Evolutionary conservation across 92 coral and sea anemone genomes (phyloP), one percentile per base, ranked within the genome.

Genomic region (Zoanthus sansibaricus): DNA sequence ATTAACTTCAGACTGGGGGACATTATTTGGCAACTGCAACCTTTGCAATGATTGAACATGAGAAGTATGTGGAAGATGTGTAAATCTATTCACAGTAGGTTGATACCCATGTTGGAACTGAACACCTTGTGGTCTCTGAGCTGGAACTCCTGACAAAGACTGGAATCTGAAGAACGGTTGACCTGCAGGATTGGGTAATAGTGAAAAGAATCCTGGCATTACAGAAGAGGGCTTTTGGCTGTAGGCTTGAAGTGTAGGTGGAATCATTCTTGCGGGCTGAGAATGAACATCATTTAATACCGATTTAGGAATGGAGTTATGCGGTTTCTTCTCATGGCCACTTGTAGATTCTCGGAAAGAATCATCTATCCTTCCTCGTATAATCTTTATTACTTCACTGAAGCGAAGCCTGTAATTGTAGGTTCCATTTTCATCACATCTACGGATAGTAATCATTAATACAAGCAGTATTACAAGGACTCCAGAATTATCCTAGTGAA

Each of bases 371-470:
- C 67, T 68, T 86, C 75, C 79, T 87, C 84, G 84, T 18, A 86
- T 87, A 72, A 87, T 90, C 72, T 78, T 91, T 10, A 90, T 83
- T 86, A 96, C 92, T 47, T 88, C 92, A 14, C 86, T 91, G 56
- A 96, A 93, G 55, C 98, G 91, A 10, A 96, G 88, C 69, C 99
- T 96, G 88, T 96, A 95, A 90, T 96, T 90, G 88, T 95, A 96
- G 1, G 98, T 96, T 10, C 93, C 94, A 78, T 93, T 89, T 58
- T 94, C 94, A 83, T 92, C 94, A 69, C 99, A 96, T 64, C 94
- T 84, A 37, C 47, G 58, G 6, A 68, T 47, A 25, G 48, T 47
- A 68, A n/a, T 18, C 46, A 70, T 64, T 46, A 25, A 45, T 1
- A n/a, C 4, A 67, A 66, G 25, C 62, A 74, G 46, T 11, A 17